Conservation (phyloP, 2,797 vertebrate genomes). For the Molossus molossus region DNA sequence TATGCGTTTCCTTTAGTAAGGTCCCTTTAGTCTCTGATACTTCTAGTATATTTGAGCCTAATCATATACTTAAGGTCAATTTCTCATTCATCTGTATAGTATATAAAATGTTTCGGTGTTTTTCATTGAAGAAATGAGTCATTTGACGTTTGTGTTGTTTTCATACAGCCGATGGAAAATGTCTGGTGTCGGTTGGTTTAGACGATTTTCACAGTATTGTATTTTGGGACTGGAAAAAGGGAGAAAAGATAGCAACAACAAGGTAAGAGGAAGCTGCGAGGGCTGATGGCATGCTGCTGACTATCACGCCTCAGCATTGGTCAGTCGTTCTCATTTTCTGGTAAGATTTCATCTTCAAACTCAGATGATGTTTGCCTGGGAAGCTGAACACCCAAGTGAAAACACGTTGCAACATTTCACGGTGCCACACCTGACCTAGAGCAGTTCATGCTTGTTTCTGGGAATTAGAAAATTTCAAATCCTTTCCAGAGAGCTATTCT, state of each 20-base stretch:
- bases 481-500: background rate
- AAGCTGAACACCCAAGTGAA: slow-evolving; percentile 12
- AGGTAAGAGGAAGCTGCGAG: slow-evolving; percentile 90
- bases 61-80: background rate
- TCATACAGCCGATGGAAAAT: slow-evolving; percentile 96
- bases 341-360: background rate
- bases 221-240: slow-evolving; percentile 99
- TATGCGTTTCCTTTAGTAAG: background rate
- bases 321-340: slow-evolving; percentile 9
- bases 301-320: background rate
- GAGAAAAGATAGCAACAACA: slow-evolving; percentile 96
- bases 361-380: background rate
- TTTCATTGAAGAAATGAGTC: slow-evolving; percentile 70
- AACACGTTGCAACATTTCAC: background rate
- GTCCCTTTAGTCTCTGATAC: background rate
- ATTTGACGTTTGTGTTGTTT: slow-evolving; percentile 85
- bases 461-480: slow-evolving; percentile 58
- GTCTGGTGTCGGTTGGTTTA: slow-evolving; percentile 95
- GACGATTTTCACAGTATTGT: slow-evolving; percentile 97
- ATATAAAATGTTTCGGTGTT: slow-evolving; percentile 42
- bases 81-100: slow-evolving; percentile 46
- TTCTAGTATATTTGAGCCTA: background rate
- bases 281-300: background rate
- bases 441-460: background rate
- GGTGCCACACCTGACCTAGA: background rate